These are phyloP conservation scores for Sorex fumeus DNA, from an alignment of 2,113 vertebrate species.

Conservation along the genomic window DNA sequence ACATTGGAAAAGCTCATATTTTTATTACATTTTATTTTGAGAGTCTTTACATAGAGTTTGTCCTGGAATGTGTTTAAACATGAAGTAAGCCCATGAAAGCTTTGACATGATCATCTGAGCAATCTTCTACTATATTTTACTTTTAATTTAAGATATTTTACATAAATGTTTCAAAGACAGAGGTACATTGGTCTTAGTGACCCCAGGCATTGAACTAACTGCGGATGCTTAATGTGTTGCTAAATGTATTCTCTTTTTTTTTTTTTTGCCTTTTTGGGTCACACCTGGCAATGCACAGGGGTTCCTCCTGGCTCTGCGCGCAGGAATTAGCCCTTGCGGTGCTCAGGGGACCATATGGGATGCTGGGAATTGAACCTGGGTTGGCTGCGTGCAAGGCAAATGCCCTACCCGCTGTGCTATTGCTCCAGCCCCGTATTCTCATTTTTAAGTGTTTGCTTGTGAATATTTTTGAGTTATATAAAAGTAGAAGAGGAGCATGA, in stretches of 20 bases:
- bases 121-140: slow-evolving; percentile 57
- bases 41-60: slow-evolving; percentile 32
- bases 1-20: slow-evolving; percentile 52
- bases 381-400: too few species aligned
- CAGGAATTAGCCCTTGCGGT: too few species aligned
- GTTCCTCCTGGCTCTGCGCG: too few species aligned
- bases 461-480: background rate
- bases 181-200: slow-evolving; percentile 1
- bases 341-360: too few species aligned
- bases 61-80: background rate
- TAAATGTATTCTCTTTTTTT: slow-evolving; percentile 53
- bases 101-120: slow-evolving; percentile 41
- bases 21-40: slow-evolving; percentile 67
- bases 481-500: slow-evolving; percentile 21
- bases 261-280: too few species aligned
- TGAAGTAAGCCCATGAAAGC: slow-evolving; percentile 49
- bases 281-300: too few species aligned
- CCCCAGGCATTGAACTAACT: background rate
- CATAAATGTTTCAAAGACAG: slow-evolving; percentile 55
- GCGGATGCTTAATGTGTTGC: slow-evolving; percentile 14
- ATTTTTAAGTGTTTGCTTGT: slow-evolving; percentile 54
- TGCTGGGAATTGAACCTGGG: too few species aligned
- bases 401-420: too few species aligned
- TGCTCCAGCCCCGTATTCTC: too few species aligned
- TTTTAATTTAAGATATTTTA: slow-evolving; percentile 63